phyloP scores from a whole-genome alignment of 1,140 invertebrate species.

The Leptestheria dahalacensis region DNA sequence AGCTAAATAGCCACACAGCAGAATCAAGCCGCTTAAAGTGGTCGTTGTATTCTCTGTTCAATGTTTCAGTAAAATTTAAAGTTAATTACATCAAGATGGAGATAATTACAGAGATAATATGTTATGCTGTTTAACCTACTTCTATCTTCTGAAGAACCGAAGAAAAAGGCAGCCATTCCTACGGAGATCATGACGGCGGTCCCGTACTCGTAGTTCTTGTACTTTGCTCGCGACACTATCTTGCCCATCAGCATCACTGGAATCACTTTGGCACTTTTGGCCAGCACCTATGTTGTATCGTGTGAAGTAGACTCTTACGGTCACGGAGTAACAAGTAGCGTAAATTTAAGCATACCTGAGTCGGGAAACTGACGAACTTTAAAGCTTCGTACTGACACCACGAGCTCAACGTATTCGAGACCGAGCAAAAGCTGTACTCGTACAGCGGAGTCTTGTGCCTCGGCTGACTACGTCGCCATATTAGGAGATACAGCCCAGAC shows the following conservation, averaged over 20 bases:
- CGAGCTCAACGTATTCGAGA: conserved; percentile 95
- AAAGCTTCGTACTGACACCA: conserved; percentile 99
- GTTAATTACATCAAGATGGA: too few relatives aligned
- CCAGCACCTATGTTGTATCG: conserved; percentile 48
- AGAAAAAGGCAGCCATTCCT: conserved; percentile 83
- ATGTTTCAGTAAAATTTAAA: too few relatives aligned
- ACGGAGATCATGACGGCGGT: conserved; percentile 77
- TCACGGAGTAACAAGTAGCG: neutral
- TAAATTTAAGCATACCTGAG: conserved; percentile 46
- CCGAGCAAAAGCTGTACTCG: conserved; percentile 89
- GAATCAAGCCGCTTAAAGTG: conserved; percentile 70
- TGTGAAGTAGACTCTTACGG: neutral
- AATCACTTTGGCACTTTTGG: conserved; percentile 87
- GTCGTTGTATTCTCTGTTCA: conserved; percentile 45
- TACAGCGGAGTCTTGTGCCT: conserved; percentile 73
- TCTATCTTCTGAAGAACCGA: conserved; percentile 41
- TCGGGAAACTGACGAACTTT: conserved; percentile 95
- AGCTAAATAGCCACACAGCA: conserved; percentile 77
- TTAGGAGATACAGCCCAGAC: conserved; percentile 42
- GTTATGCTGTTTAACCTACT: conserved; percentile 25
- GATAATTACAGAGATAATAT: too few relatives aligned
- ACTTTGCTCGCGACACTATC: conserved; percentile 68
- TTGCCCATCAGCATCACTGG: conserved; percentile 99
- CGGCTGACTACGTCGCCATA: conserved; percentile 35
- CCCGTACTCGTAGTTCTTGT: conserved; percentile 84